Conservation (phyloP, 2,113 vertebrate species). For the Cebidichthys violaceus region DNA sequence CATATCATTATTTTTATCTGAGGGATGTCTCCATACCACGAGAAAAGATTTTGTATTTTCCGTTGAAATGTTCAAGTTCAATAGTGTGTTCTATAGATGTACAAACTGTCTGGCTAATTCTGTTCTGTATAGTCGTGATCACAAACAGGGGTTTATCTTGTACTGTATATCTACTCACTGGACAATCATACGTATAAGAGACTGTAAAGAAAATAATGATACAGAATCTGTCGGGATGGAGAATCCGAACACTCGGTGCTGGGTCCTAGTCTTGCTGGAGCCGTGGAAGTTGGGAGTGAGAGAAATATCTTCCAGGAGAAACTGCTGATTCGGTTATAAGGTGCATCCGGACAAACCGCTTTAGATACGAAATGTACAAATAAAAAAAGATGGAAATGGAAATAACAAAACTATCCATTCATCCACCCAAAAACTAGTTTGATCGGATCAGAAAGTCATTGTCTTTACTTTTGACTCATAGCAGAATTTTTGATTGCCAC, state of each 20-base stretch:
- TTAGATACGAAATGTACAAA: conserved; percentile 48
- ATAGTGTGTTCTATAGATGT: conserved; percentile 83
- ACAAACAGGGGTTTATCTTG: conserved; percentile 84
- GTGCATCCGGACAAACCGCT: conserved; percentile 46
- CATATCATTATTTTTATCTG: conserved; percentile 79
- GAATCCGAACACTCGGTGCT: conserved; percentile 66
- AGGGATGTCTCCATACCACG: conserved; percentile 72
- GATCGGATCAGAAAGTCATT: conserved; percentile 46
- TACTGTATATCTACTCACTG: conserved; percentile 84
- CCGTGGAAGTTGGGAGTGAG: conserved; percentile 50
- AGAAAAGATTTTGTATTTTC: conserved; percentile 78
- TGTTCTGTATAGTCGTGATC: conserved; percentile 81
- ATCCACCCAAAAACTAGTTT: conserved; percentile 39
- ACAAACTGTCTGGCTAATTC: conserved; percentile 82
- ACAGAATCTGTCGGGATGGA: conserved; percentile 54
- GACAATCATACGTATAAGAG: conserved; percentile 79
- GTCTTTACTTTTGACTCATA: conserved; percentile 60
- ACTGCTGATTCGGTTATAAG: conserved; percentile 50
- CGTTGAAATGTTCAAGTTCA: conserved; percentile 80
- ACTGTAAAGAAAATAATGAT: conserved; percentile 76
- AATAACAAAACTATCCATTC: conserved; percentile 20
- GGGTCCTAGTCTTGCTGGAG: conserved; percentile 68
- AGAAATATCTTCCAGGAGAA: conserved; percentile 66
- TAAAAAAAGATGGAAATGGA: conserved; percentile 11
- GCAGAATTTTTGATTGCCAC: conserved; percentile 46